These are phyloP conservation scores for Pholis gunnellus DNA, from an alignment of 2,113 vertebrate genomes.

Conservation along the genomic window DNA sequence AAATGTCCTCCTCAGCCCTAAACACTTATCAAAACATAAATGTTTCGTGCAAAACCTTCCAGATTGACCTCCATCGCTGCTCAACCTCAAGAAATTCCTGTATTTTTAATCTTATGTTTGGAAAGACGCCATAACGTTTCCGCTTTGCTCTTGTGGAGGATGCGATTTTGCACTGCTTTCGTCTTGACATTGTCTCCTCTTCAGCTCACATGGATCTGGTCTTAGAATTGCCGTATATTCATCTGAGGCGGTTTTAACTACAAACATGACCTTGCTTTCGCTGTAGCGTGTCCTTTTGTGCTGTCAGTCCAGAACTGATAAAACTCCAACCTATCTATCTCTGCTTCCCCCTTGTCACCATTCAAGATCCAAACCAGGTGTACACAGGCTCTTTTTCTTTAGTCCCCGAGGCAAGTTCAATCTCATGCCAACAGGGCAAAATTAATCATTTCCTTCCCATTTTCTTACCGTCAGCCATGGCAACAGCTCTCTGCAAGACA, in stretches of 20 bases:
- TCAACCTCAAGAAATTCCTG: not conserved
- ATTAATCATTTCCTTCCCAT: constrained; percentile 50
- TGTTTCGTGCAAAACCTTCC: not conserved
- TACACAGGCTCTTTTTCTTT: constrained; percentile 6
- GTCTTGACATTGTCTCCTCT: not conserved
- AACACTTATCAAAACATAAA: not conserved
- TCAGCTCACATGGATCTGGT: not conserved
- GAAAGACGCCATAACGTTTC: not conserved
- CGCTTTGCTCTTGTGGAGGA: not conserved
- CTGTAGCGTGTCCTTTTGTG: constrained; percentile 9
- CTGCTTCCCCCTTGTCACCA: not conserved
- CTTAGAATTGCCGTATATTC: not conserved
- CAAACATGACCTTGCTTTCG: constrained; percentile 6
- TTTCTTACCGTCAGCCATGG: constrained; percentile 57
- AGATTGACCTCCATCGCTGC: not conserved
- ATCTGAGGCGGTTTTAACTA: not conserved
- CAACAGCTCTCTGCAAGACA: constrained; percentile 52
- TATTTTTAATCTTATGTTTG: not conserved
- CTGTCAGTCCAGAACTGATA: constrained; percentile 32
- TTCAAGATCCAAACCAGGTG: constrained; percentile 1
- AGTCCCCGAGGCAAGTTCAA: constrained; percentile 8
- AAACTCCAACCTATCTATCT: not conserved
- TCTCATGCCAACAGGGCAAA: constrained; percentile 34
- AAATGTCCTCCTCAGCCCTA: not conserved
- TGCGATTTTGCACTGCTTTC: constrained; percentile 1